Conservation (phyloP, 2,888 invertebrate species). For the Tetrapedia diversipes region DNA sequence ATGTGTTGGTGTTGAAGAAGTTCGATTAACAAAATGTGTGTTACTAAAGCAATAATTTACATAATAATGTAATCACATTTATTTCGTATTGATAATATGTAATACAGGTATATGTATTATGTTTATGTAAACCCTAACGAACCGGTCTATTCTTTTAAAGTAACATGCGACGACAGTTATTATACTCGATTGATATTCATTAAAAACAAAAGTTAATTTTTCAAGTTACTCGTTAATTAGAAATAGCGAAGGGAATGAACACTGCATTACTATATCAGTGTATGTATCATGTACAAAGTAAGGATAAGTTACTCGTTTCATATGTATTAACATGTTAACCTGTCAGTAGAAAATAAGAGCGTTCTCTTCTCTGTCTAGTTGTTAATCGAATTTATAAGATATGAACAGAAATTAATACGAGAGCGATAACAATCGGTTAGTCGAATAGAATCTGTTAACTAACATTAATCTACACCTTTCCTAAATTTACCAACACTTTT, state of each 20-base stretch:
- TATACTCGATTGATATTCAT: neutral
- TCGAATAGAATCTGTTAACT: neutral
- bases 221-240: conserved; percentile 37
- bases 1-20: neutral
- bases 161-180: neutral
- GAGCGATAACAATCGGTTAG: conserved; percentile 11
- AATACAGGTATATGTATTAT: neutral
- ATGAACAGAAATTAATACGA: neutral
- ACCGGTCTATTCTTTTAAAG: conserved; percentile 3
- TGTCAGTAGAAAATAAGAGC: conserved; percentile 19
- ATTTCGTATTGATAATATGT: neutral
- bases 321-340: conserved; percentile 20
- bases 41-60: neutral
- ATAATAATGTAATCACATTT: neutral
- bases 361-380: conserved; percentile 26
- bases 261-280: conserved; percentile 53
- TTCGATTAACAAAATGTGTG: neutral
- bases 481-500: neutral
- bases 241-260: conserved; percentile 36
- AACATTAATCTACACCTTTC: conserved; percentile 7
- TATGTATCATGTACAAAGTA: conserved; percentile 80
- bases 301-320: conserved; percentile 43
- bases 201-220: conserved; percentile 30
- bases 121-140: neutral
- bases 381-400: conserved; percentile 14